These are phyloP conservation scores for Bombus sylvicola DNA, from an alignment of 1,140 invertebrate genomes.

Conservation along the genomic window DNA sequence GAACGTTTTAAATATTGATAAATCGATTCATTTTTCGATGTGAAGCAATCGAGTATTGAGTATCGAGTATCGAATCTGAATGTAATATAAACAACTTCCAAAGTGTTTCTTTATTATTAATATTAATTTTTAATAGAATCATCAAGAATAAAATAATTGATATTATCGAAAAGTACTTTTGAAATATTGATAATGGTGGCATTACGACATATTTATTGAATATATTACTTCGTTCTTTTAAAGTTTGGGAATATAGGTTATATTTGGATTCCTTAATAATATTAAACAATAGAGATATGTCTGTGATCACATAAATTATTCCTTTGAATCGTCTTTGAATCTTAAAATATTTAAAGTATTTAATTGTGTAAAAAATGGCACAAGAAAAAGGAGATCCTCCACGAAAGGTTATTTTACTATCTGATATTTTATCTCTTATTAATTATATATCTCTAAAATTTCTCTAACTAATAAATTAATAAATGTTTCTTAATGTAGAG, in stretches of 20 bases:
- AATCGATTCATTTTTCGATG: not conserved
- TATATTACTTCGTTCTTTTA: too few species aligned
- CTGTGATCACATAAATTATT: not conserved
- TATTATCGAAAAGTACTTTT: too few species aligned
- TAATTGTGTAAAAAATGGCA: slow-evolving; percentile 2
- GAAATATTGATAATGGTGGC: too few species aligned
- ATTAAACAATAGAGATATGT: not conserved
- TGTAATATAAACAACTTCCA: too few species aligned
- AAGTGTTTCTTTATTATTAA: too few species aligned
- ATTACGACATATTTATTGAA: too few species aligned
- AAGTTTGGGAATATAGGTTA: too few species aligned
- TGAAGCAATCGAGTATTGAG: not conserved
- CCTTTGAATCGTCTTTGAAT: too few species aligned
- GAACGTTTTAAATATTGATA: not conserved
- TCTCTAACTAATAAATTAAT: not conserved
- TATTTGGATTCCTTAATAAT: not conserved
- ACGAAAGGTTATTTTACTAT: slow-evolving; percentile 22
- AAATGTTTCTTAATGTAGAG: slow-evolving; percentile 21
- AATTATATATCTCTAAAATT: not conserved
- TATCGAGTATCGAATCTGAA: not conserved
- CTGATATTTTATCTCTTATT: not conserved
- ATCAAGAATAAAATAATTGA: too few species aligned
- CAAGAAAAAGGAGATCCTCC: not conserved
- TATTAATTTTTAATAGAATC: not conserved
- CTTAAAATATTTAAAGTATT: not conserved